A percentile compares a stretch with the other conserved stretches of the same genome.
Evolutionary conservation across 2,797 vertebrate genomes (phyloP).

Genomic region (Sylvia borin): DNA sequence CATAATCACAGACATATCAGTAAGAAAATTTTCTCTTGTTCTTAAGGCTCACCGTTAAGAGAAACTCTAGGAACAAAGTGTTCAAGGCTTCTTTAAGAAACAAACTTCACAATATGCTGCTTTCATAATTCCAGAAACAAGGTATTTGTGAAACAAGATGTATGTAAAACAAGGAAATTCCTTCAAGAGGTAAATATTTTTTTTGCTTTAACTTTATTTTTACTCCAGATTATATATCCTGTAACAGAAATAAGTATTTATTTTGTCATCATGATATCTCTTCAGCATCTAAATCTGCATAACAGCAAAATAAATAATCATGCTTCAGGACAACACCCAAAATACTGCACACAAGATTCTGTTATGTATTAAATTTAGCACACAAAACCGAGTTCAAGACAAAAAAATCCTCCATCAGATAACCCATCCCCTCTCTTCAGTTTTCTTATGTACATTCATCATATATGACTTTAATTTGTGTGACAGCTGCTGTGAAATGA

Average conservation of each 20-base stretch:
- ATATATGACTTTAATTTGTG: background rate
- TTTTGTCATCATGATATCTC: background rate
- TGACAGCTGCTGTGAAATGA: background rate
- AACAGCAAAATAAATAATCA: background rate
- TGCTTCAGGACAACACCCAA: fast-evolving
- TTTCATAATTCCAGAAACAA: background rate
- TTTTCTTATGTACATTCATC: background rate
- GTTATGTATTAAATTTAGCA: background rate
- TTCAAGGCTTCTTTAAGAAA: background rate
- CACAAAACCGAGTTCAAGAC: background rate
- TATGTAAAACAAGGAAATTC: background rate
- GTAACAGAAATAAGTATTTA: background rate
- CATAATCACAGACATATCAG: background rate
- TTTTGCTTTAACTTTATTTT: background rate
- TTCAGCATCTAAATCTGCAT: background rate
- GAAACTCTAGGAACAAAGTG: background rate
- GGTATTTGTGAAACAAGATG: background rate
- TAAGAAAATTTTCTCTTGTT: background rate
- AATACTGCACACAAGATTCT: background rate
- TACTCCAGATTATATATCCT: background rate
- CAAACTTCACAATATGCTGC: background rate
- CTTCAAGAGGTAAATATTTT: background rate
- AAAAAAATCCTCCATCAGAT: background rate
- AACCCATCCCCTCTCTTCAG: background rate
- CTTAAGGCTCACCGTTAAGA: background rate